A percentile compares a stretch with the other conserved stretches of the same genome.
Evolutionary conservation across 1,140 invertebrate species (phyloP).

Genomic region (Micrasema minimum): DNA sequence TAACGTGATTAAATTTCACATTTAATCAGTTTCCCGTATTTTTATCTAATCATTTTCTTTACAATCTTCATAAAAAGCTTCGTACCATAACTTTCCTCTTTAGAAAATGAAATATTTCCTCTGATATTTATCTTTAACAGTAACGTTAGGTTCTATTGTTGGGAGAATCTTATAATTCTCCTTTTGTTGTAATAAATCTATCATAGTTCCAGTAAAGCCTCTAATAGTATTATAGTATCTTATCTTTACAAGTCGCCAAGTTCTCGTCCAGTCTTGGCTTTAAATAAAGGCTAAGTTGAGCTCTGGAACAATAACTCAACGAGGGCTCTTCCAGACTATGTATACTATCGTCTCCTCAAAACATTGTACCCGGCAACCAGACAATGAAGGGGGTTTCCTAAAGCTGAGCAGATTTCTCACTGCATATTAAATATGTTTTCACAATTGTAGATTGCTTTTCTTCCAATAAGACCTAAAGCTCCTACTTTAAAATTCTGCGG

Average conservation of each 20-base stretch:
- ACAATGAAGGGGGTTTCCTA: conserved; percentile 28
- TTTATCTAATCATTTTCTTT: too few species aligned
- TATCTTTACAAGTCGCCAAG: conserved; percentile 4
- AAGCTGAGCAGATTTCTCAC: conserved; percentile 4
- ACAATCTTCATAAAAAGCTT: too few species aligned
- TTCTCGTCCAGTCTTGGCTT: neutral
- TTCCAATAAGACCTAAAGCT: neutral
- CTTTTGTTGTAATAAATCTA: neutral
- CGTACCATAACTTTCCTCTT: too few species aligned
- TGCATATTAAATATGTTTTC: conserved; percentile 26
- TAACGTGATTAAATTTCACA: too few species aligned
- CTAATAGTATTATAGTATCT: too few species aligned
- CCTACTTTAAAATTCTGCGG: neutral
- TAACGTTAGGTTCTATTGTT: too few species aligned
- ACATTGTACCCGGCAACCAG: conserved; percentile 17
- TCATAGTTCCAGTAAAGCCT: neutral
- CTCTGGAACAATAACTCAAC: conserved; percentile 40
- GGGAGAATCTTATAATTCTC: too few species aligned
- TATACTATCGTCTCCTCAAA: conserved; percentile 37
- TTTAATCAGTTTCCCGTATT: too few species aligned
- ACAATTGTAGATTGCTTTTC: conserved; percentile 7
- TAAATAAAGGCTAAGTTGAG: conserved; percentile 14
- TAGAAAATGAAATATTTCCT: too few species aligned
- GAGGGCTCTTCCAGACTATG: conserved; percentile 40
- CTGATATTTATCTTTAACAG: too few species aligned